Evolutionary conservation across 2,113 vertebrate genomes (phyloP).

Genomic region (Fulica atra): DNA sequence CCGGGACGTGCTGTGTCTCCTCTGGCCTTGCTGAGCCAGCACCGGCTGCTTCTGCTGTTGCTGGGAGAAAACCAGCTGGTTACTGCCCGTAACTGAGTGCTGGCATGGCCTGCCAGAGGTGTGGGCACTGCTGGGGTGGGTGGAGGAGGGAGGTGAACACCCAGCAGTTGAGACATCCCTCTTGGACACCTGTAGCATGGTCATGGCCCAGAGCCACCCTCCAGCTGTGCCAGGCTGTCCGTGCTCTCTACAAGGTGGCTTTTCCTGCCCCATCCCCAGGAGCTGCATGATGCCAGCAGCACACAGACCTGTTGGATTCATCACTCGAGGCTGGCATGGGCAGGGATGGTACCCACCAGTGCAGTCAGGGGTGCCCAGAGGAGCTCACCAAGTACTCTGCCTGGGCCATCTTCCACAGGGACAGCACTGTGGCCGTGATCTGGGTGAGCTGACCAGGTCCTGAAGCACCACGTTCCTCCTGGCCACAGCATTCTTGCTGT

Average conservation of each 20-base stretch:
- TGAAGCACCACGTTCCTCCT: slow-evolving; percentile 20
- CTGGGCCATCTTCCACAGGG: slow-evolving; percentile 70
- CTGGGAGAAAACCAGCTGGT: slow-evolving; percentile 77
- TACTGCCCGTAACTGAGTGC: slow-evolving; percentile 55
- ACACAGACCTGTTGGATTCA: slow-evolving; percentile 18
- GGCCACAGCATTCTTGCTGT: slow-evolving; percentile 75
- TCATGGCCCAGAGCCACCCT: rapidly evolving
- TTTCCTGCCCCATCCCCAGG: slow-evolving; percentile 73
- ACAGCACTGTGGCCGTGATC: slow-evolving; percentile 66
- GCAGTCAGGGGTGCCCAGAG: not conserved
- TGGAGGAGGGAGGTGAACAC: not conserved
- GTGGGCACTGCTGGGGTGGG: rapidly evolving
- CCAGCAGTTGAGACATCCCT: not conserved
- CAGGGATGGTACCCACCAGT: not conserved
- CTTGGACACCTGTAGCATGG: not conserved
- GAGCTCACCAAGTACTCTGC: not conserved
- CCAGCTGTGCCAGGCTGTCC: not conserved
- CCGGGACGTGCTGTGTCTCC: slow-evolving; percentile 71
- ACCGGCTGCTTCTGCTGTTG: slow-evolving; percentile 77
- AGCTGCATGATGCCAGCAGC: slow-evolving; percentile 55
- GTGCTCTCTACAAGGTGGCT: slow-evolving; percentile 63
- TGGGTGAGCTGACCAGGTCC: slow-evolving; percentile 65
- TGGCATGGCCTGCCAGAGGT: slow-evolving; percentile 76
- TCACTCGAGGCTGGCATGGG: slow-evolving; percentile 66
- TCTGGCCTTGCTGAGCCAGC: slow-evolving; percentile 72